Conservation (phyloP, 2,797 vertebrate genomes). For the Paramormyrops hopkinsi region DNA sequence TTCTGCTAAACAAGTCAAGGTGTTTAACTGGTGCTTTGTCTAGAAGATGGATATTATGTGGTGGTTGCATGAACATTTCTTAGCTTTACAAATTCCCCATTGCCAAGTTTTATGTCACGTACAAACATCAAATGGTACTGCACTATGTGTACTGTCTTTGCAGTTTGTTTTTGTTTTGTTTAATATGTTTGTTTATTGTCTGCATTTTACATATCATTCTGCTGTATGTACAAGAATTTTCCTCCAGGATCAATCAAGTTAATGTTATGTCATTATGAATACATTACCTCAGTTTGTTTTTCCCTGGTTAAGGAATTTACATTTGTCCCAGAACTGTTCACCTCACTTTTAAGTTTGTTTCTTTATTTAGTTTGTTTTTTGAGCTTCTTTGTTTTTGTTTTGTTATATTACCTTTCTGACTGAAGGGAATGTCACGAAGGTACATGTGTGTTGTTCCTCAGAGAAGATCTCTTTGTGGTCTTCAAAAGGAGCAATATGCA, state of each 20-base stretch:
- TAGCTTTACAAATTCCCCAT: background rate
- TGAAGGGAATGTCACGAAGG: background rate
- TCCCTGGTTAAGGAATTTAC: background rate
- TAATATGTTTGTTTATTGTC: background rate
- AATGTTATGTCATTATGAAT: background rate
- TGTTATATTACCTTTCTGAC: background rate
- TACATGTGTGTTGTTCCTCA: background rate
- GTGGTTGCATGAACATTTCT: background rate
- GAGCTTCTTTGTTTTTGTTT: background rate
- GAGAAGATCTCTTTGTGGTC: background rate
- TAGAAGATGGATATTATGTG: background rate
- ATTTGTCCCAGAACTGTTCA: background rate
- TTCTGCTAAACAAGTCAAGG: background rate
- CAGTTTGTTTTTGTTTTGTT: background rate
- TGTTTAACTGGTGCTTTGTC: background rate
- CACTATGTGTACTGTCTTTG: background rate
- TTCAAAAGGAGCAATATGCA: background rate
- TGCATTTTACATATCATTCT: background rate
- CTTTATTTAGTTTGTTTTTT: background rate
- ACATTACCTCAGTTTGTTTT: background rate
- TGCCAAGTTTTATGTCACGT: background rate
- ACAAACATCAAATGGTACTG: background rate
- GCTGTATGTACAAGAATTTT: background rate
- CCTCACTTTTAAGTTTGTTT: background rate
- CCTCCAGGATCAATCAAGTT: background rate